These are phyloP conservation scores for Drymonia ruficornis DNA, from an alignment of 2,888 invertebrate genomes.

Conservation along the genomic window DNA sequence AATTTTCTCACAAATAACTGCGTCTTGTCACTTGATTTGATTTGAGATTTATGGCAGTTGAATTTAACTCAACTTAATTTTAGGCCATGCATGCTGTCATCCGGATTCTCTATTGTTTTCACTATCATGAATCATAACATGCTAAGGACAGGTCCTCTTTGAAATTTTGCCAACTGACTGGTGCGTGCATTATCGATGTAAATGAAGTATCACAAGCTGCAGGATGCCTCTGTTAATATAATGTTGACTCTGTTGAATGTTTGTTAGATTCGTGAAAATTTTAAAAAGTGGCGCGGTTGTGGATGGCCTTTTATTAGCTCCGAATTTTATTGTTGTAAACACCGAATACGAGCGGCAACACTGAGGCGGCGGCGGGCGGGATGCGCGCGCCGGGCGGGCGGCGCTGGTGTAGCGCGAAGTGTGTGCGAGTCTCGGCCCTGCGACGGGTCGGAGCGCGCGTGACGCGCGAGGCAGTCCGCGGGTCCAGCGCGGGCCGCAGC, in stretches of 20 bases:
- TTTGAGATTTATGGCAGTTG: background rate
- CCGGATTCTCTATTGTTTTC: conserved; percentile 24
- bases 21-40: background rate
- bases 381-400: conserved; percentile 54
- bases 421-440: conserved; percentile 56
- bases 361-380: conserved; percentile 34
- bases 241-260: no score
- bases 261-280: background rate
- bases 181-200: background rate
- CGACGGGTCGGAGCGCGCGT: conserved; percentile 65
- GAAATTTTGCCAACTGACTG: conserved; percentile 25
- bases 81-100: conserved; percentile 16
- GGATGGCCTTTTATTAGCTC: background rate
- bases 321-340: conserved; percentile 31
- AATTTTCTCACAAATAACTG: background rate
- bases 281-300: background rate
- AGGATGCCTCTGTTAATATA: background rate
- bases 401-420: conserved; percentile 50
- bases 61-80: background rate
- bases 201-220: no score
- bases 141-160: conserved; percentile 16
- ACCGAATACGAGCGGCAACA: conserved; percentile 50
- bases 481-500: conserved; percentile 54
- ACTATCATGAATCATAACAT: conserved; percentile 15
- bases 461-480: conserved; percentile 52